A percentile compares a stretch with the other conserved stretches of the same genome.
Conservation (phyloP, 2,888 invertebrate genomes). For the Acholoe squamosa region DNA sequence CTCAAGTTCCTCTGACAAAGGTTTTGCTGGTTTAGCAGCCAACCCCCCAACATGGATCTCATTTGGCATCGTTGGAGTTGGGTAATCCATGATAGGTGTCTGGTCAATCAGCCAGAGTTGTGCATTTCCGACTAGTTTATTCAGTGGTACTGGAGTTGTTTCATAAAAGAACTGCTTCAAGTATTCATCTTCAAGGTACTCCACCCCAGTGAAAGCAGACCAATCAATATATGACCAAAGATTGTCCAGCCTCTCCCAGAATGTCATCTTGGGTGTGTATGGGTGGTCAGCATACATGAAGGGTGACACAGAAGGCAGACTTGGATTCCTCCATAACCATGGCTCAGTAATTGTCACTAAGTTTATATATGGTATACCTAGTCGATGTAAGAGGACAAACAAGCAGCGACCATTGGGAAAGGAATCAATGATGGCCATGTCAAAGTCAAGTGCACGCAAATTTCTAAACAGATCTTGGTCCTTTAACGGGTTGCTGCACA, state of each 20-base stretch:
- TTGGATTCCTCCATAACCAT: constrained; percentile 66
- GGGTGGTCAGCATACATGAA: constrained; percentile 9
- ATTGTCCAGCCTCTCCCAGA: constrained; percentile 66
- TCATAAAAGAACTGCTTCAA: constrained; percentile 65
- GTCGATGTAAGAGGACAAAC: constrained; percentile 60
- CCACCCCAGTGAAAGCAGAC: constrained; percentile 56
- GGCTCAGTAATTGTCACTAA: constrained; percentile 66
- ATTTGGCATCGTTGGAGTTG: constrained; percentile 68
- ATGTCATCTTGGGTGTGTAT: constrained; percentile 66
- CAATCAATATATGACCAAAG: constrained; percentile 63
- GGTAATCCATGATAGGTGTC: constrained; percentile 66
- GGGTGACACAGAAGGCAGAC: constrained; percentile 67
- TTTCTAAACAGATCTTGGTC: constrained; percentile 61
- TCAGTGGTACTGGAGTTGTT: constrained; percentile 34
- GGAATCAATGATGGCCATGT: constrained; percentile 66
- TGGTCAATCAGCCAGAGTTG: constrained; percentile 67
- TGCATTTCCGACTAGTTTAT: constrained; percentile 48
- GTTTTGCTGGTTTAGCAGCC: constrained; percentile 55
- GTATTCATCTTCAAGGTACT: constrained; percentile 64
- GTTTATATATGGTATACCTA: constrained; percentile 66
- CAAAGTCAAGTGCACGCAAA: constrained; percentile 42
- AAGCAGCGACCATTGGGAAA: constrained; percentile 65
- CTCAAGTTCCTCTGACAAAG: constrained; percentile 43
- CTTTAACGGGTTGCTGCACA: constrained; percentile 66
- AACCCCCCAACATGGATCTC: constrained; percentile 67